Base-by-base conservation (phyloP, 1,140 invertebrate genomes). In the Drosophila lowei region DNA sequence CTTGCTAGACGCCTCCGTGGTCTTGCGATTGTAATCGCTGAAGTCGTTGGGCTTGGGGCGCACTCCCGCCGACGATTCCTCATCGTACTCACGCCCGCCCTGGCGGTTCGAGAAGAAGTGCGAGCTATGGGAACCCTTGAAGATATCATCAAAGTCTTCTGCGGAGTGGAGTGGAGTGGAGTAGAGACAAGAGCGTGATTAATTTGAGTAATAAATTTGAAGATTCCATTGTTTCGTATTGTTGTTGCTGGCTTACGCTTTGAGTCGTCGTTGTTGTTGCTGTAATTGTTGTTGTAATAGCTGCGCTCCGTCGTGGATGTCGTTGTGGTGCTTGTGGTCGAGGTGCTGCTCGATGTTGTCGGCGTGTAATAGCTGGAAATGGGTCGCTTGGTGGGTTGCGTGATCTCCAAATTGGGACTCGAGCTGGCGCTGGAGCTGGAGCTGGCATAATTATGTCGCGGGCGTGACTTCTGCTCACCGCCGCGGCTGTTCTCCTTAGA, bases 41-140 rank as follows among this genome's bases (percentile, higher is more conserved):
- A 90, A 75, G 11, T 90, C 89, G 34, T 88, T 89, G 52, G 74
- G 65, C 18, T 78, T 65, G 53, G 79, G 57, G 9, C 80, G 81
- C 8, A 48, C 49, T 8, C 34, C 34, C 3, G 34, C 11, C 34
- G 56, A 38, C 3, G 63, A 74, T 49, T 90, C 77, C 67, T 95
- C 94, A 15, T 88, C 81, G 42, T 83, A 89, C 58, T 91, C 91
- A 54, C 90, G 83, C 41, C 93, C 93, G 25, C 92, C 92, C 77
- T 94, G 94, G 30, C 92, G 90, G 76, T 93, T 94, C 70, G 93
- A 93, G 81, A 94, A 95, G 79, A 94, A 94, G 74, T 94, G 94
- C 34, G 93, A 93, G 61, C 93, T 95, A 73, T 94, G 94, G 55
- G 93, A 94, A 49, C 93, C 93, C 47, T 93, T 93, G 47, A 94